phyloP scores from a whole-genome alignment of 35 echinoderm and acorn worm species.

The Hemicentrotus pulcherrimus region DNA sequence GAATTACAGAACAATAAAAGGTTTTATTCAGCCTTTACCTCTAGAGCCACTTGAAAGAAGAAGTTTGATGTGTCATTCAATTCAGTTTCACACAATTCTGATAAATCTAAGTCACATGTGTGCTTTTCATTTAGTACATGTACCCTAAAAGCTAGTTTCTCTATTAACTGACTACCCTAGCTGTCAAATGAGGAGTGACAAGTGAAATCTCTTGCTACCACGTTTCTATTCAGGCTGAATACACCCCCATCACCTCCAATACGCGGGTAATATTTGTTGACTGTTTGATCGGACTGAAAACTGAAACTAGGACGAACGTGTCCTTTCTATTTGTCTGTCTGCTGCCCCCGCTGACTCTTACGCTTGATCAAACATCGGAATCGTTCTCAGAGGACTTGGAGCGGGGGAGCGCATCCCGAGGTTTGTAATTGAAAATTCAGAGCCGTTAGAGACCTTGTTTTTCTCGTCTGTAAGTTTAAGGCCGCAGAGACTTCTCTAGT shows the following conservation, averaged over 20 bases:
- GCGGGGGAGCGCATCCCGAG: neutral
- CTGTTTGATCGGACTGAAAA: neutral
- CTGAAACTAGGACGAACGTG: neutral
- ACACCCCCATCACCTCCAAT: neutral
- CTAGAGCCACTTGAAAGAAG: neutral
- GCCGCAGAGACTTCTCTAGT: neutral
- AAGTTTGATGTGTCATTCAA: neutral
- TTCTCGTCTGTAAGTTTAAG: neutral
- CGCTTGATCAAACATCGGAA: slow-evolving; percentile 1
- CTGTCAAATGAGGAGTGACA: no score
- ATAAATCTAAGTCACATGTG: neutral
- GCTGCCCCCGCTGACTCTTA: slow-evolving; percentile 6
- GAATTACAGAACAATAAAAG: neutral
- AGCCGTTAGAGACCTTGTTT: neutral
- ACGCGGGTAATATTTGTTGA: slow-evolving; percentile 3
- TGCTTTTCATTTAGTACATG: no score
- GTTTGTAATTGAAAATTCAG: neutral
- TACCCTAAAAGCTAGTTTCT: neutral
- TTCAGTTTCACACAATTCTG: neutral
- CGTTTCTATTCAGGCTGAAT: neutral
- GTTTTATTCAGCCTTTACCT: neutral
- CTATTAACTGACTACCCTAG: no score
- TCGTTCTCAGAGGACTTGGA: neutral
- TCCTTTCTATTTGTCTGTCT: slow-evolving; percentile 3
- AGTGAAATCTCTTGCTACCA: neutral